Base-by-base conservation (phyloP, 2,888 invertebrate genomes). In the Ischnus inquisitorius region DNA sequence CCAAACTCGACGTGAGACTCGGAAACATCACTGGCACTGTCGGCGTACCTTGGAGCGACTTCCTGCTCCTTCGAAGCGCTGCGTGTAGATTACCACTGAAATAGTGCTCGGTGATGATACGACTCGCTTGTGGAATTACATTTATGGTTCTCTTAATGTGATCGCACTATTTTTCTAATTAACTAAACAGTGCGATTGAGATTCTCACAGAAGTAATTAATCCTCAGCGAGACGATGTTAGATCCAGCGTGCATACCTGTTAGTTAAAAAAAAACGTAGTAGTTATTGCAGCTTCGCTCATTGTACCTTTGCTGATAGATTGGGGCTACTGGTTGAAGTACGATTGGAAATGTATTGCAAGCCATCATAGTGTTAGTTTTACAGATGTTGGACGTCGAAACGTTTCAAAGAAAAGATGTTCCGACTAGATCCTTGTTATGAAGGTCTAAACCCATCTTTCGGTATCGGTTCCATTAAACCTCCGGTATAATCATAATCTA, bases 21-120 rank as follows among this genome's bases (percentile, higher is more conserved):
- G 39, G 62, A 10, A 78, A 62, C 48, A 60, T 48, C 39, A 48
- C 46, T 78, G 77, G 14, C 39, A 22, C 39, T n/a, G 22, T 48
- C 12, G 5, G 28, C 14, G 43, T 16, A 8, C 60, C 25, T 46
- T 16, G 72, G 1, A 25, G 51, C 22, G n/a, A 16, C n/a, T 10
- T 28, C 51, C 34, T 60, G 14, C 5, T 60, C 54, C 22, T 34
- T 34, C 4, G 34, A 54, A 12, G 43, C 12, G 48, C 1, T 2
- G 39, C 25, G 14, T 28, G 25, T 25, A 43, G 22, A 12, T 60
- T 60, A 46, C 8, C 28, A 28, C 4, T n/a, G 22, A 60, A 54
- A 71, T 8, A 6, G 54, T 22, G 22, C 3, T 22, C 19, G 22
- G 12, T 54, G 19, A 10, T 54, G 3, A 54, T 22, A 22, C 22